These are phyloP conservation scores for Rhabdomys pumilio DNA, from an alignment of 2,797 vertebrate genomes.

Conservation along the genomic window DNA sequence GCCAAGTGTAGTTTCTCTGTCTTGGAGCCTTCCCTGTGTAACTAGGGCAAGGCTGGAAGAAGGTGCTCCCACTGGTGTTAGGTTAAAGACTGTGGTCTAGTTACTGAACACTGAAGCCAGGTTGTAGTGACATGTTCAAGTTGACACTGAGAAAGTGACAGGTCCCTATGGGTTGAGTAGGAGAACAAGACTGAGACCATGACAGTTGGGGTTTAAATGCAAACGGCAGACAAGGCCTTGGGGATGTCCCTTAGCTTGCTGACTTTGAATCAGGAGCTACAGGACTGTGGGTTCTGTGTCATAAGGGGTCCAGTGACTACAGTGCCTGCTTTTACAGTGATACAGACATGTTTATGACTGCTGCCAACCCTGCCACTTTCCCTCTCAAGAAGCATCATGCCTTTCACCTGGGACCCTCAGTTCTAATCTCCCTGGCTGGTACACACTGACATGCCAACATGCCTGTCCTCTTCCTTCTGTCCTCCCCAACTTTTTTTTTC, in stretches of 20 bases:
- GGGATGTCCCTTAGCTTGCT: background rate
- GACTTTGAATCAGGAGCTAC: background rate
- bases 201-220: slow-evolving; percentile 4
- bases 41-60: background rate
- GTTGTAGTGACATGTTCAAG: slow-evolving; percentile 12
- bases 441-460: background rate
- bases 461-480: background rate
- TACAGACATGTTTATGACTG: background rate
- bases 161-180: background rate
- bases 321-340: background rate
- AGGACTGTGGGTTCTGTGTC: background rate
- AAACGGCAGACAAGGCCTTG: background rate
- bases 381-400: background rate
- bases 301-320: background rate
- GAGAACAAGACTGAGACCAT: background rate
- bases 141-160: background rate
- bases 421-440: background rate
- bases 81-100: background rate
- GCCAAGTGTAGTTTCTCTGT: background rate
- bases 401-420: background rate
- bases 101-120: background rate
- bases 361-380: background rate
- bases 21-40: background rate
- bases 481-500: background rate
- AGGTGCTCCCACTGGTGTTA: background rate